Conservation (phyloP, 2,888 invertebrate species). For the Deroplatys truncata region DNA sequence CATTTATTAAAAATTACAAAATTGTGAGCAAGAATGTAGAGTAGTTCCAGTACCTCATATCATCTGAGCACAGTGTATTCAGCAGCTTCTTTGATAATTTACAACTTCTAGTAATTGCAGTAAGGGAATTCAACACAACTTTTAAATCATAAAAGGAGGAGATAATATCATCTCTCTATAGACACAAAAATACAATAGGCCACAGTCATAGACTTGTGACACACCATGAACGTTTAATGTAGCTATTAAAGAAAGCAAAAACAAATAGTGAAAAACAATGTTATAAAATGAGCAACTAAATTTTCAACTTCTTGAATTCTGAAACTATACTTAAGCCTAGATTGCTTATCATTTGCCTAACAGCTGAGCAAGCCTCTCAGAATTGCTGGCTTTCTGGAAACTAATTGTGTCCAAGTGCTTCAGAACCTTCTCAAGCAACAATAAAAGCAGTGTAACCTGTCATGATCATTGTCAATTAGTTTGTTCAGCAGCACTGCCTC, state of each 20-base stretch:
- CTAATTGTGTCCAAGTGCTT: too few species aligned
- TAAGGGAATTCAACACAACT: not conserved
- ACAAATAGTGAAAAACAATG: not conserved
- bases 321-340: too few species aligned
- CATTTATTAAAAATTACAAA: not conserved
- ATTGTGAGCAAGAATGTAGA: not conserved
- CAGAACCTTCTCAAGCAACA: too few species aligned
- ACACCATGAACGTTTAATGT: not conserved
- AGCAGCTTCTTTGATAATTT: not conserved
- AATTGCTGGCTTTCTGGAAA: too few species aligned
- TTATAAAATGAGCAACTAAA: not conserved
- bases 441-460: too few species aligned
- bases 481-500: too few species aligned
- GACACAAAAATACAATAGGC: not conserved
- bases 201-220: not conserved
- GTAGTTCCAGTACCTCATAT: not conserved
- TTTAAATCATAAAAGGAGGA: not conserved
- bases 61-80: not conserved
- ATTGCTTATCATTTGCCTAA: too few species aligned
- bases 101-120: not conserved
- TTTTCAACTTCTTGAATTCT: not conserved
- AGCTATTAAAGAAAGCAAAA: not conserved
- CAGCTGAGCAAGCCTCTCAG: too few species aligned
- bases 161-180: not conserved
- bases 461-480: too few species aligned